Conservation (phyloP, 2,797 vertebrate genomes). For the Epinephelus awoara region DNA sequence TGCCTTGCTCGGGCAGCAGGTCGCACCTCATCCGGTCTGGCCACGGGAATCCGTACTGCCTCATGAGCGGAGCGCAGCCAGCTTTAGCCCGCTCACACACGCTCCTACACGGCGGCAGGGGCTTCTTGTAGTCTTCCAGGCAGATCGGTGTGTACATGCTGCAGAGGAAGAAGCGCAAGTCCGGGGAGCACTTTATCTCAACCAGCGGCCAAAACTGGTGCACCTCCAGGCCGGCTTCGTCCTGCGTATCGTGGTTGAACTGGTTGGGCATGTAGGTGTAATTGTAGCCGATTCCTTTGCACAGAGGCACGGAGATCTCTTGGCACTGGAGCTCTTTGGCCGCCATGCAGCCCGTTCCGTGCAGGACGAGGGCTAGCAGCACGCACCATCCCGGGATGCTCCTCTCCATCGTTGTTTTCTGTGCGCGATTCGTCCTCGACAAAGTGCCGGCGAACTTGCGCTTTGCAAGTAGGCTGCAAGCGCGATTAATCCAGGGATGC, state of each 20-base stretch:
- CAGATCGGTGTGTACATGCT: constrained; percentile 97
- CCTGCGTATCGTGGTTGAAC: constrained; percentile 97
- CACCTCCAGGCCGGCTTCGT: constrained; percentile 95
- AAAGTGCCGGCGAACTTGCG: constrained; percentile 70
- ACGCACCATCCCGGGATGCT: constrained; percentile 81
- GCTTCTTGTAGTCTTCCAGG: constrained; percentile 95
- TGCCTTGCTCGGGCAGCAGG: constrained; percentile 91
- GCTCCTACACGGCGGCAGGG: constrained; percentile 93
- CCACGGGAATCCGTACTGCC: constrained; percentile 97
- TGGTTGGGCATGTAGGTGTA: constrained; percentile 96
- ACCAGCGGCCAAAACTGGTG: constrained; percentile 98
- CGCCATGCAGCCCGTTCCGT: constrained; percentile 67
- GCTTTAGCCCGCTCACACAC: constrained; percentile 94
- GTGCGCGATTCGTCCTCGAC: constrained; percentile 23
- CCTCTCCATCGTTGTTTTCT: constrained; percentile 63
- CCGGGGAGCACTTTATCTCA: constrained; percentile 93
- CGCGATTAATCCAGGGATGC: constrained; percentile 47
- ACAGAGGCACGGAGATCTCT: constrained; percentile 94
- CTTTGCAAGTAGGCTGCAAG: constrained; percentile 55
- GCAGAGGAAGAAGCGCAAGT: constrained; percentile 95
- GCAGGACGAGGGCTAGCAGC: constrained; percentile 61
- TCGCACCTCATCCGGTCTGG: constrained; percentile 96
- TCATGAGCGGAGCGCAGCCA: constrained; percentile 95
- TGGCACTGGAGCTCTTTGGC: constrained; percentile 92
- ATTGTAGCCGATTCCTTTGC: constrained; percentile 96